phyloP scores from a whole-genome alignment of 2,888 invertebrate species.

The Allygus modestus region DNA sequence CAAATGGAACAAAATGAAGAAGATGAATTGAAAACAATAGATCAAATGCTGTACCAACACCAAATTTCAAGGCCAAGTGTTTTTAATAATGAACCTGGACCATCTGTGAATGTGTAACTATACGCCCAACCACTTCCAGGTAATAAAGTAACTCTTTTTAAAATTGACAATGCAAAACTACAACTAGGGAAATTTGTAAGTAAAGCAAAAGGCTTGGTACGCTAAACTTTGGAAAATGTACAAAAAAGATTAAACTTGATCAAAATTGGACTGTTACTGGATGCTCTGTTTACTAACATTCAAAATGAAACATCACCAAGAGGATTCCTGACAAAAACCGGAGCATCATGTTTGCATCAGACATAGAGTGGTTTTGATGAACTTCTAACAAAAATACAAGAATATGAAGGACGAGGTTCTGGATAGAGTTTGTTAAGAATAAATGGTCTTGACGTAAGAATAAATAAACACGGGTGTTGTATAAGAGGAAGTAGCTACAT shows the following conservation, averaged over 20 bases:
- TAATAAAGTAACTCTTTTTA: background rate
- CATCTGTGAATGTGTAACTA: background rate
- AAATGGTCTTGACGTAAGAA: slow-evolving; percentile 67
- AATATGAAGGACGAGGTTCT: slow-evolving; percentile 50
- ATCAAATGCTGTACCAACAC: too few relatives aligned
- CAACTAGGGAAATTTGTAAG: background rate
- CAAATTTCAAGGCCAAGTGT: too few relatives aligned
- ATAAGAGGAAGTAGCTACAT: slow-evolving; percentile 32
- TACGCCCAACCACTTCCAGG: background rate
- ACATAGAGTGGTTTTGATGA: slow-evolving; percentile 14
- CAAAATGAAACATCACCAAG: slow-evolving; percentile 17
- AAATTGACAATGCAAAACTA: background rate
- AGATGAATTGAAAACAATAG: too few relatives aligned
- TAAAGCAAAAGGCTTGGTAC: background rate
- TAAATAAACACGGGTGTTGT: slow-evolving; percentile 36
- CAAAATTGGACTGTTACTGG: slow-evolving; percentile 15
- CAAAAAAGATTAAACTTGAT: slow-evolving; percentile 27
- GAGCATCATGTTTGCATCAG: background rate
- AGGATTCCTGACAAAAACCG: slow-evolving; percentile 39
- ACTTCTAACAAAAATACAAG: background rate
- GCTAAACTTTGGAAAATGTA: background rate
- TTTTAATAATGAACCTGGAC: too few relatives aligned
- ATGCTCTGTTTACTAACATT: slow-evolving; percentile 22
- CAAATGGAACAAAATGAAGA: too few relatives aligned
- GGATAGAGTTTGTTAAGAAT: slow-evolving; percentile 20